Percentiles rank a stretch among this genome's conserved stretches.
phyloP scores from a whole-genome alignment of 1,140 invertebrate species.

The Batillaria attramentaria region DNA sequence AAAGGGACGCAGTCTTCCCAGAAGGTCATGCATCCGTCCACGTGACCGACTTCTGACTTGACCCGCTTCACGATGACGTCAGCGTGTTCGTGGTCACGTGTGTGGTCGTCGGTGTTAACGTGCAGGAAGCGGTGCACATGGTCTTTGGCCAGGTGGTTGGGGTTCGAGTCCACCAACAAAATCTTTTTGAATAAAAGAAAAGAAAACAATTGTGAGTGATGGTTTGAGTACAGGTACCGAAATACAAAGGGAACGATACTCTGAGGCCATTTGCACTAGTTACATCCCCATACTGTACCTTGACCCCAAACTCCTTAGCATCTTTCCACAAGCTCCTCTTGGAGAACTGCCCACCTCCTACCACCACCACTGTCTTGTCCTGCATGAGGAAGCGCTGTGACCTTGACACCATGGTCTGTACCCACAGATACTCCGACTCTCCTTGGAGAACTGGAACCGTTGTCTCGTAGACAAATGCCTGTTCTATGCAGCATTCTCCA shows the following conservation, averaged over 20 bases:
- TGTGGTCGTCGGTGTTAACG: constrained; percentile 33
- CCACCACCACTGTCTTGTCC: not conserved
- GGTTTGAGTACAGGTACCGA: not conserved
- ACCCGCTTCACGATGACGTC: constrained; percentile 11
- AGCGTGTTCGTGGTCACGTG: constrained; percentile 30
- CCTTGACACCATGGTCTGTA: not conserved
- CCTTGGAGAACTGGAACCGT: not conserved
- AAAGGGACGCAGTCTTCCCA: constrained; percentile 35
- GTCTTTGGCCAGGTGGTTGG: constrained; percentile 6
- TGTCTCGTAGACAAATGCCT: not conserved
- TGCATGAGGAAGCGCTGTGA: not conserved
- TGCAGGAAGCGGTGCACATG: constrained; percentile 27
- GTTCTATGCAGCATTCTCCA: not conserved
- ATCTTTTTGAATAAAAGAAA: not conserved
- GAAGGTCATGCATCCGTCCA: constrained; percentile 34
- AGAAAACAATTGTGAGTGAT: not conserved
- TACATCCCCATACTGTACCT: not conserved
- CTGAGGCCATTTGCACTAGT: not conserved
- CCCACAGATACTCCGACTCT: not conserved
- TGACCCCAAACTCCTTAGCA: not conserved
- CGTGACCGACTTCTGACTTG: constrained; percentile 1
- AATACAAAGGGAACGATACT: not conserved
- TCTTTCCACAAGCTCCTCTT: constrained; percentile 1
- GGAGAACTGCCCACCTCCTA: not conserved
- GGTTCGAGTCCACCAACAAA: not conserved